Base-by-base conservation (phyloP, 2,888 invertebrate genomes). In the Patella pellucida region DNA sequence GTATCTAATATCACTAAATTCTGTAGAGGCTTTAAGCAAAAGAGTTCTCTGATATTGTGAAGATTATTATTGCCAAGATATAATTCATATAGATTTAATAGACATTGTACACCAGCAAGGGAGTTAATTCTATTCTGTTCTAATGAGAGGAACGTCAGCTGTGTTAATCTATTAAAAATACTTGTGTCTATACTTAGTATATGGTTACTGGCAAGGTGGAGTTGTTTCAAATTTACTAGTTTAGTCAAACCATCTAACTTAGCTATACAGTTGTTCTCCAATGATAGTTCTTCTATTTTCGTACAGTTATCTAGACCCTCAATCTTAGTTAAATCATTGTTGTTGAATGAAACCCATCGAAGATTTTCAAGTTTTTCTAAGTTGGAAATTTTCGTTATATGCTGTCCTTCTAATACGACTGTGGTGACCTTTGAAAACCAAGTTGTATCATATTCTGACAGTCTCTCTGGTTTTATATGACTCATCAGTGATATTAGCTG, bases 261-360 rank as follows among this genome's bases (percentile, higher is more conserved):
- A 4, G 81, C 79, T 76, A 91, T 84, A 75, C 89, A 90, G 85
- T 91, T 91, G 77, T 89, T 84, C 73, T 87, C 86, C 52, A 91
- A 79, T 12, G 89, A 90, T 5, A 91, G 85, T 78, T 91, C 91
- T 75, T 89, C 87, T 52, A 91, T 82, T 54, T 84, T 86, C 4
- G 75, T 52, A 81, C 90, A 90, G 71, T 79, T 78, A 12, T 90
- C 89, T 27, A 91, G 80, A 16, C 91, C 91, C 85, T 91, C 90
- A 71, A 91, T 88, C 72, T 85, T 88, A 14, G 90, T 89, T 74
- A 91, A 86, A 79, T 90, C 89, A 81, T 91, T 91, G 78, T 89
- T 84, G 75, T 89, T 87, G 81, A 91, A 90, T 31, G 90, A 90
- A n/a, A 89, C 89, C 87, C 87, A 91, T 74, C 82, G 82, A 41